These are phyloP conservation scores for Sinosuthora webbiana DNA, from an alignment of 2,113 vertebrate genomes.

Conservation along the genomic window DNA sequence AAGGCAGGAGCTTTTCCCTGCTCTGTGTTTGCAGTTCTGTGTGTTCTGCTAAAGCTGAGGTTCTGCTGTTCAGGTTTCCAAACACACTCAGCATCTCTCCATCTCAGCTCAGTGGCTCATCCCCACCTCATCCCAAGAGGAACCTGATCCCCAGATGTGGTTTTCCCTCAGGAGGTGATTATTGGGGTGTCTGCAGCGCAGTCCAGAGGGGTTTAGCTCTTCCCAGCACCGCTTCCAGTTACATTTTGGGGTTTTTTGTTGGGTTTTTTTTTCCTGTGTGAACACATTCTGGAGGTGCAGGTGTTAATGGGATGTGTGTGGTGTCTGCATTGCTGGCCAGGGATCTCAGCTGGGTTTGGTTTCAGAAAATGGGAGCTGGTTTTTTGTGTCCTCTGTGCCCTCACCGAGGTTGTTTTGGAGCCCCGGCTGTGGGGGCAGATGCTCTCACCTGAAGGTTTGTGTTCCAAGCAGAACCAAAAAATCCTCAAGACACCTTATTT, in stretches of 20 bases:
- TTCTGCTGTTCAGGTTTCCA: constrained; percentile 35
- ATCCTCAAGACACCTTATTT: neutral
- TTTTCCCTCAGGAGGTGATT: constrained; percentile 69
- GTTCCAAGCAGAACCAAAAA: neutral
- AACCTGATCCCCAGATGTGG: constrained; percentile 55
- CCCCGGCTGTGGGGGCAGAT: neutral
- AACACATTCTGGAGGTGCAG: neutral
- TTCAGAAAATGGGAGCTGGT: neutral
- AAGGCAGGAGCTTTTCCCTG: neutral
- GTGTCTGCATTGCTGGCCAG: neutral
- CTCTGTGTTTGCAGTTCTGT: constrained; percentile 13
- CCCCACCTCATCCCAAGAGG: constrained; percentile 33
- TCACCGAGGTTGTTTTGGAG: neutral
- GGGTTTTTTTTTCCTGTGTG: neutral
- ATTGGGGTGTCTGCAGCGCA: constrained; percentile 23
- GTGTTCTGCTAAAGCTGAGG: neutral
- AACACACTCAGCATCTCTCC: constrained; percentile 4
- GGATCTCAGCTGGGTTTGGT: neutral
- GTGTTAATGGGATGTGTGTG: neutral
- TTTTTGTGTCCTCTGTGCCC: neutral
- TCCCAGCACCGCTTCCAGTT: neutral
- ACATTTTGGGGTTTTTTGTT: neutral
- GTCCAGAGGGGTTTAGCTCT: neutral
- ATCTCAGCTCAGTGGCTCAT: neutral
- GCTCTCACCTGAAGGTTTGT: neutral